A percentile compares a stretch with the other conserved stretches of the same genome.
Evolutionary conservation across 2,113 vertebrate species (phyloP).

Genomic region (Corythaixoides concolor): DNA sequence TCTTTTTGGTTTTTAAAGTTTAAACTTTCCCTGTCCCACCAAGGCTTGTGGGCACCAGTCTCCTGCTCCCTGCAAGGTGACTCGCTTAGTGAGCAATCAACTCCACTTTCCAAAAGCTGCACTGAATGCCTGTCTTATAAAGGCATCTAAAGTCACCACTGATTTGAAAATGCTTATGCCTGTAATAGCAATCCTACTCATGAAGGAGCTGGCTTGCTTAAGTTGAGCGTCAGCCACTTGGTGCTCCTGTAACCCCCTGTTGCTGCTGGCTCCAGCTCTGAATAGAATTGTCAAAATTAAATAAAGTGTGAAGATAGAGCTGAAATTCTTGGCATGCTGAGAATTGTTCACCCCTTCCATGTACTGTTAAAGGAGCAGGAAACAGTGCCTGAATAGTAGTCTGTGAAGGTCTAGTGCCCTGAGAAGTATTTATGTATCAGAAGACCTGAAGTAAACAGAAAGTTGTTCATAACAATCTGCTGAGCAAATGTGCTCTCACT

Average conservation of each 20-base stretch:
- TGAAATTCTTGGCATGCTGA: not conserved
- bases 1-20: not conserved
- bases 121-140: not conserved
- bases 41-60: not conserved
- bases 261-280: not conserved
- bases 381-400: not conserved
- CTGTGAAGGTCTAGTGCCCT: not conserved
- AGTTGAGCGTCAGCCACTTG: not conserved
- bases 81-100: not conserved
- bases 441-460: not conserved
- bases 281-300: not conserved
- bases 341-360: not conserved
- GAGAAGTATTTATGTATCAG: not conserved
- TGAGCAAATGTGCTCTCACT: not conserved
- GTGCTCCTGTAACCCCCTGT: not conserved
- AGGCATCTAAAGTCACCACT: not conserved
- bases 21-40: not conserved
- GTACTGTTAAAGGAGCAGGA: not conserved
- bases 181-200: not conserved
- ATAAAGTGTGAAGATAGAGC: not conserved
- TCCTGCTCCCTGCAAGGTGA: not conserved
- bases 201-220: not conserved
- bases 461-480: not conserved
- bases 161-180: not conserved
- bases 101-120: not conserved